A percentile compares a stretch with the other conserved stretches of the same genome.
These are phyloP conservation scores for Pterocles orientalis DNA, from an alignment of 2,113 vertebrate genomes.

Conservation along the genomic window DNA sequence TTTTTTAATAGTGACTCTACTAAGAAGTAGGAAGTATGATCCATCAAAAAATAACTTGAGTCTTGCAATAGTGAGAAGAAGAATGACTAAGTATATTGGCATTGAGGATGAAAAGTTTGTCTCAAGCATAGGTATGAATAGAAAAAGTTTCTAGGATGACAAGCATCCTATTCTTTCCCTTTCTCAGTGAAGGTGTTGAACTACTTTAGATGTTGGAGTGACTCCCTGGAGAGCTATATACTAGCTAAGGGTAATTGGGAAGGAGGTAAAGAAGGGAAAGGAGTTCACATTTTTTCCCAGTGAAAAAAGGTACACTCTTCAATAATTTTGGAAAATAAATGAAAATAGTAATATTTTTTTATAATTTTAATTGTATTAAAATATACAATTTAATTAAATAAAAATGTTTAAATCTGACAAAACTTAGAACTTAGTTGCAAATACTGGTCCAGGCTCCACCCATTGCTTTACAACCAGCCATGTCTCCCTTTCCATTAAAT, in stretches of 20 bases:
- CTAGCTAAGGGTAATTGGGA: not conserved
- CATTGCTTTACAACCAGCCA: not conserved
- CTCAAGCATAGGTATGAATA: not conserved
- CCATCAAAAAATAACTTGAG: not conserved
- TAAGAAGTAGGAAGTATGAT: not conserved
- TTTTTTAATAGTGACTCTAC: not conserved
- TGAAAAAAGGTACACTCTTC: not conserved
- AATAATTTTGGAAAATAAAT: not conserved
- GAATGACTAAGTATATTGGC: not conserved
- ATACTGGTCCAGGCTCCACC: not conserved
- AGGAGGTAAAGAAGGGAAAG: not conserved
- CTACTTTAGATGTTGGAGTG: not conserved
- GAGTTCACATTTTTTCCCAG: not conserved
- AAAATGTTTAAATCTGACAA: not conserved
- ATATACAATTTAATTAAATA: not conserved
- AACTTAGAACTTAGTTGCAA: not conserved
- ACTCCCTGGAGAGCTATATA: not conserved
- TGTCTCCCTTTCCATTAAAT: not conserved
- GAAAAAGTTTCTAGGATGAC: not conserved
- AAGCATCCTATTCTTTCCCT: not conserved
- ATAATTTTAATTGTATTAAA: not conserved
- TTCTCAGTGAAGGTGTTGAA: not conserved
- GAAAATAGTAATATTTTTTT: not conserved
- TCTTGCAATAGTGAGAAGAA: not conserved
- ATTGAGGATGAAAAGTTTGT: not conserved